phyloP scores from a whole-genome alignment of 2,797 vertebrate species.

The Danio albolineatus region DNA sequence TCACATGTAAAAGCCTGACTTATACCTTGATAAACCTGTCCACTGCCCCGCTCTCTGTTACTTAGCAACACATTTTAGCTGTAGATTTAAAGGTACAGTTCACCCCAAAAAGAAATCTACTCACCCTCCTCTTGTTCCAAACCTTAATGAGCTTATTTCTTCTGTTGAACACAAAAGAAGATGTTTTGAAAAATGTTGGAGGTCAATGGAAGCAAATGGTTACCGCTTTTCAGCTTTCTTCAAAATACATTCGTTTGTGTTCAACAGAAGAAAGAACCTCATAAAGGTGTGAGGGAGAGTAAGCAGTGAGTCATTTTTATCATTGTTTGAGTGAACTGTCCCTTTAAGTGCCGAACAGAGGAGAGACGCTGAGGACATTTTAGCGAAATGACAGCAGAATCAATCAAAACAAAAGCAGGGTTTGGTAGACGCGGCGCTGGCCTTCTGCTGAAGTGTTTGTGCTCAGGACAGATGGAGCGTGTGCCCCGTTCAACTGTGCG shows the following conservation, averaged over 20 bases:
- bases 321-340: neutral
- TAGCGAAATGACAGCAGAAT: conserved; percentile 48
- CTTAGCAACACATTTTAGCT: conserved; percentile 53
- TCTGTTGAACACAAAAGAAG: too few relatives aligned
- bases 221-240: too few relatives aligned
- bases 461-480: conserved; percentile 40
- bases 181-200: too few relatives aligned
- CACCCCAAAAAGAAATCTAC: too few relatives aligned
- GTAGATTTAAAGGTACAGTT: conserved; percentile 21
- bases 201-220: too few relatives aligned
- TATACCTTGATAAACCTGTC: conserved; percentile 26
- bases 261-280: neutral
- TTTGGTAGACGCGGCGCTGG: neutral
- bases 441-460: conserved; percentile 40
- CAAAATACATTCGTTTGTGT: too few relatives aligned
- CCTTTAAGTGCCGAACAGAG: conserved; percentile 1
- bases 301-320: too few relatives aligned
- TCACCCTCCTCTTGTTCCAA: too few relatives aligned
- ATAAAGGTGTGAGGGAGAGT: neutral
- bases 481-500: conserved; percentile 42
- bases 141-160: too few relatives aligned
- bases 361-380: conserved; percentile 10
- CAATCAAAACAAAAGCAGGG: conserved; percentile 32
- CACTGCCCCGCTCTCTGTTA: conserved; percentile 46
- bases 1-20: conserved; percentile 21